Evolutionary conservation across 2,113 vertebrate species (phyloP).

Genomic region (Vimba vimba): DNA sequence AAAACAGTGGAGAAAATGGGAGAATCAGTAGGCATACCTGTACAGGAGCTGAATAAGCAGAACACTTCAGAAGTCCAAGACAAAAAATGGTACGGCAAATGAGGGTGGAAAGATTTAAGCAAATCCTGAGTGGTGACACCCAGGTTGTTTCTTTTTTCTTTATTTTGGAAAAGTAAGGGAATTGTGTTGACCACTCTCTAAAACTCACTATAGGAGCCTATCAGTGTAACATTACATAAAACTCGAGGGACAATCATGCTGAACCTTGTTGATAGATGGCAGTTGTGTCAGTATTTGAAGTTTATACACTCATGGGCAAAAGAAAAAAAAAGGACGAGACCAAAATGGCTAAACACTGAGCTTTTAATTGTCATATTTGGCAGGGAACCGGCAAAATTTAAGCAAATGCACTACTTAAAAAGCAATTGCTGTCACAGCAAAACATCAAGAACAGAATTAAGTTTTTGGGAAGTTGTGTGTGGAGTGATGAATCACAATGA

Average conservation of each 20-base stretch:
- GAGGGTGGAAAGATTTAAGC: background rate
- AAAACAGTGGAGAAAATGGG: background rate
- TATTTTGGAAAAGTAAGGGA: background rate
- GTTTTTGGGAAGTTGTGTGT: too few species aligned
- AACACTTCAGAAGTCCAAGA: background rate
- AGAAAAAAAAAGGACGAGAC: too few species aligned
- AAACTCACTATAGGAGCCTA: background rate
- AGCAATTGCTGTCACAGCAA: too few species aligned
- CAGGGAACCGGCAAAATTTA: too few species aligned
- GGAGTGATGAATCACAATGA: too few species aligned
- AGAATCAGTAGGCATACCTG: background rate
- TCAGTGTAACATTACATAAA: background rate
- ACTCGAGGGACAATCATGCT: too few species aligned
- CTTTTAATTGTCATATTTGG: too few species aligned
- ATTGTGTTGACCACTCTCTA: background rate
- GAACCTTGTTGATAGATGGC: too few species aligned
- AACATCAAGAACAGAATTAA: too few species aligned
- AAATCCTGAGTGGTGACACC: too few species aligned
- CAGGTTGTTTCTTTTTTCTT: background rate
- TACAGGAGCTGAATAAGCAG: background rate
- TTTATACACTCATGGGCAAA: background rate
- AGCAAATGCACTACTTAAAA: too few species aligned
- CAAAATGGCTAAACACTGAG: too few species aligned
- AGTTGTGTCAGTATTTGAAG: background rate
- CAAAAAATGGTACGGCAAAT: background rate